phyloP scores from a whole-genome alignment of 1,140 invertebrate species.

The Grapholita molesta region DNA sequence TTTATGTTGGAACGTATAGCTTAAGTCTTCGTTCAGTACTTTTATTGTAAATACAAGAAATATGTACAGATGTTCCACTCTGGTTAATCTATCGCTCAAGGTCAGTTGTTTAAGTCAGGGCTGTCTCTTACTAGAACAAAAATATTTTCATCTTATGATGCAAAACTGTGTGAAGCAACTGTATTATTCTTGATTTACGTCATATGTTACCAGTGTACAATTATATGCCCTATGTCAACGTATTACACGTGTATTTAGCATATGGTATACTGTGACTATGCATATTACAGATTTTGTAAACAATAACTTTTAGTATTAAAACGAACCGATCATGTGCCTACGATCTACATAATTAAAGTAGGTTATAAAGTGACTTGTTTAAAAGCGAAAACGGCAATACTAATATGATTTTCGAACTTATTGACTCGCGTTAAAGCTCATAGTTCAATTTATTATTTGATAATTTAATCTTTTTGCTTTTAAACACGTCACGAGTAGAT shows the following conservation, averaged over 20 bases:
- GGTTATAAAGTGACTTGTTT: not conserved
- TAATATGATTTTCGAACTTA: not conserved
- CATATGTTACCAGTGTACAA: not conserved
- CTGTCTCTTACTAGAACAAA: not conserved
- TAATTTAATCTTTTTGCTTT: not conserved
- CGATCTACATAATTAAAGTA: not conserved
- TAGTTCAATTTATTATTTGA: not conserved
- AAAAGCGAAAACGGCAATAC: not conserved
- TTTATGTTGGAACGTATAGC: not conserved
- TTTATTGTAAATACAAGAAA: not conserved
- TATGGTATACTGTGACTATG: not conserved
- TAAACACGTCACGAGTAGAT: not conserved
- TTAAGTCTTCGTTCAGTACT: not conserved
- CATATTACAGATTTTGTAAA: not conserved
- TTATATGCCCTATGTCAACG: not conserved
- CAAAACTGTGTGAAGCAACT: not conserved
- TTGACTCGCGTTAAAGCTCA: not conserved
- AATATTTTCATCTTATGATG: not conserved
- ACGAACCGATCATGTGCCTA: slow-evolving; percentile 13
- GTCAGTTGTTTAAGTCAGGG: not conserved
- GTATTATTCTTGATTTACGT: not conserved
- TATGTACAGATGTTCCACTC: not conserved
- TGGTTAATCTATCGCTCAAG: not conserved
- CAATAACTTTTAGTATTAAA: slow-evolving; percentile 1
- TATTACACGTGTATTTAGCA: not conserved